Percentiles rank a stretch among this genome's conserved stretches.
Conservation (phyloP, 2,888 invertebrate genomes). For the Amphipoea lucens region DNA sequence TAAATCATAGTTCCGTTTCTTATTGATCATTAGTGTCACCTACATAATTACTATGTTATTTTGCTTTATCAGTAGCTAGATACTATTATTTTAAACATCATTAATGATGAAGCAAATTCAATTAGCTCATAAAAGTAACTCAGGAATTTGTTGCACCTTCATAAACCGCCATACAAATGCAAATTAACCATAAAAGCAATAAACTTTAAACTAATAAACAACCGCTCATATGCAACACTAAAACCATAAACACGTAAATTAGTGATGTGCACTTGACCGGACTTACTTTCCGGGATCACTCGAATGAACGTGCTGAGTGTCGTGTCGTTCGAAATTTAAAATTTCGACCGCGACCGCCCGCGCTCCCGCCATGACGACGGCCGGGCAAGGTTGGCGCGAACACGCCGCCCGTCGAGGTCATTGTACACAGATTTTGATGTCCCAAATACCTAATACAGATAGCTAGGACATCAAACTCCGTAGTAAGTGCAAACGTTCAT, state of each 20-base stretch:
- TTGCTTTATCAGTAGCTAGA: neutral
- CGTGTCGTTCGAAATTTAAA: conserved; percentile 68
- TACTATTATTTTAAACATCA: conserved; percentile 9
- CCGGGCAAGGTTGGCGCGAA: conserved; percentile 83
- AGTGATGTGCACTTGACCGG: conserved; percentile 66
- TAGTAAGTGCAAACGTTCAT: conserved; percentile 57
- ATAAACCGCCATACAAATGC: conserved; percentile 44
- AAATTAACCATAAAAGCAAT: conserved; percentile 40
- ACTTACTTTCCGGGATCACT: conserved; percentile 68
- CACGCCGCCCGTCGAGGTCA: conserved; percentile 83
- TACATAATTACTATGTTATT: neutral
- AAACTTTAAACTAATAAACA: conserved; percentile 53
- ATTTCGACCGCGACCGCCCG: conserved; percentile 74
- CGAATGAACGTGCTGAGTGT: conserved; percentile 59
- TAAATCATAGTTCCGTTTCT: neutral
- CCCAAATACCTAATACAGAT: conserved; percentile 85
- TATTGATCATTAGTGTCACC: neutral
- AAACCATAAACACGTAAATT: conserved; percentile 63
- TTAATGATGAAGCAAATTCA: conserved; percentile 6
- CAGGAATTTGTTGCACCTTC: conserved; percentile 36
- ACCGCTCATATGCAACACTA: conserved; percentile 48
- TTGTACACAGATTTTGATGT: conserved; percentile 85
- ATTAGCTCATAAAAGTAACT: conserved; percentile 23
- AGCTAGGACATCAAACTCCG: conserved; percentile 68
- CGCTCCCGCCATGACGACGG: conserved; percentile 70